phyloP scores from a whole-genome alignment of 2,888 invertebrate genomes.

The Buathra laborator region DNA sequence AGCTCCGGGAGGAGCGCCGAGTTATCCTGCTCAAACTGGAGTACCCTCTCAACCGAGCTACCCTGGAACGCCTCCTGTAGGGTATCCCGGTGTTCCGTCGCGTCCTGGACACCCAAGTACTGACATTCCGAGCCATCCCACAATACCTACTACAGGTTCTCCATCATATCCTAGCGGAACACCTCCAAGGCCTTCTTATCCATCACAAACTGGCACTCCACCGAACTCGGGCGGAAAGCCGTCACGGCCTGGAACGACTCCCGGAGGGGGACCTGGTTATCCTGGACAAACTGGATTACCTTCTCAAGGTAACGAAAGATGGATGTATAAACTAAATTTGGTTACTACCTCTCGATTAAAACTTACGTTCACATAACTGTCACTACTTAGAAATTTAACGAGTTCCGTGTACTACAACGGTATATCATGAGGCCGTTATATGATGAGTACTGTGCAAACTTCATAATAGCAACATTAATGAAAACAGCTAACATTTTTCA shows the following conservation, averaged over 20 bases:
- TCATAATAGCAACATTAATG: no score
- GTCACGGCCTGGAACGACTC: conserved; percentile 65
- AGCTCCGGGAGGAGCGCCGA: conserved; percentile 44
- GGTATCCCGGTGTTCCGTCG: conserved; percentile 72
- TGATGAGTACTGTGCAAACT: no score
- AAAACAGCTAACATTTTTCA: no score
- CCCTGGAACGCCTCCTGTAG: conserved; percentile 37
- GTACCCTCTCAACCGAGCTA: conserved; percentile 48
- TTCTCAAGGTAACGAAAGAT: neutral
- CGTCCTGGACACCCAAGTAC: conserved; percentile 65
- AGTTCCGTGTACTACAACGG: no score
- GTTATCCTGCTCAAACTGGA: conserved; percentile 73
- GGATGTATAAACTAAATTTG: no score
- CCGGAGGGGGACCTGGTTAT: conserved; percentile 66
- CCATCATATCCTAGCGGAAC: neutral
- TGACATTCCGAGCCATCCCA: no score
- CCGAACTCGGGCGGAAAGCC: neutral
- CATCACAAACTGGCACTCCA: no score
- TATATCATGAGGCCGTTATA: no score
- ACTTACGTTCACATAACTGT: no score
- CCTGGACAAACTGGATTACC: conserved; percentile 77
- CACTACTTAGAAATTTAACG: no score
- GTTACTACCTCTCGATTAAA: no score
- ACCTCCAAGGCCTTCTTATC: neutral
- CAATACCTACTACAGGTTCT: conserved; percentile 1